phyloP scores from a whole-genome alignment of 2,888 invertebrate genomes.

The Chrysomela aeneicollis region DNA sequence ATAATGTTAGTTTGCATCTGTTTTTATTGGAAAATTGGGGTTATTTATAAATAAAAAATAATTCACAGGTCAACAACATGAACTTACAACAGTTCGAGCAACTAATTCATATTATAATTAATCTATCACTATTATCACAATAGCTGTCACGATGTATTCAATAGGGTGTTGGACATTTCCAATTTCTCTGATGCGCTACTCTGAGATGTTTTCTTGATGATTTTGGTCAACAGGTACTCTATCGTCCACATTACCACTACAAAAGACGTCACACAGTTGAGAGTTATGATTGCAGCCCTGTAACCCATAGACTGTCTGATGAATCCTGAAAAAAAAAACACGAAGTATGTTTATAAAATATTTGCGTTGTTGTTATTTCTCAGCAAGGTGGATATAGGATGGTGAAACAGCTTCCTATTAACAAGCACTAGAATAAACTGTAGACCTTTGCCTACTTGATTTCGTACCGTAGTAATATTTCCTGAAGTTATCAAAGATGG shows the following conservation, averaged over 20 bases:
- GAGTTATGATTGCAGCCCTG: constrained; percentile 66
- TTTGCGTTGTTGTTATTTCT: too few relatives aligned
- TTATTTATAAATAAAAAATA: not conserved
- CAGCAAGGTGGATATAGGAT: too few relatives aligned
- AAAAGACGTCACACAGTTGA: constrained; percentile 68
- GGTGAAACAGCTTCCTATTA: too few relatives aligned
- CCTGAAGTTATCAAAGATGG: too few relatives aligned
- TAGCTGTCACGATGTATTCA: not conserved
- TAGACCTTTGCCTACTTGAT: too few relatives aligned
- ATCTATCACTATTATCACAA: not conserved
- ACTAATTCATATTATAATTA: not conserved
- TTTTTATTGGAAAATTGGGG: not conserved
- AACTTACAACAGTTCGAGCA: not conserved
- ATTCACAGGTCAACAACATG: not conserved
- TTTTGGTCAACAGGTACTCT: constrained; percentile 53
- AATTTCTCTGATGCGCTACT: not conserved
- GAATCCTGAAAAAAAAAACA: constrained; percentile 59
- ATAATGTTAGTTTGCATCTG: not conserved
- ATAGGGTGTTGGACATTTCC: not conserved
- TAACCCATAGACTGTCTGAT: constrained; percentile 72
- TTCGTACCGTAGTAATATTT: too few relatives aligned
- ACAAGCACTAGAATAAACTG: too few relatives aligned
- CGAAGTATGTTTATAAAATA: too few relatives aligned
- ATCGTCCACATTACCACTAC: constrained; percentile 69
- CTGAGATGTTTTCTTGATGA: not conserved